These are phyloP conservation scores for Melozone crissalis DNA, from an alignment of 2,113 vertebrate species.

Conservation along the genomic window DNA sequence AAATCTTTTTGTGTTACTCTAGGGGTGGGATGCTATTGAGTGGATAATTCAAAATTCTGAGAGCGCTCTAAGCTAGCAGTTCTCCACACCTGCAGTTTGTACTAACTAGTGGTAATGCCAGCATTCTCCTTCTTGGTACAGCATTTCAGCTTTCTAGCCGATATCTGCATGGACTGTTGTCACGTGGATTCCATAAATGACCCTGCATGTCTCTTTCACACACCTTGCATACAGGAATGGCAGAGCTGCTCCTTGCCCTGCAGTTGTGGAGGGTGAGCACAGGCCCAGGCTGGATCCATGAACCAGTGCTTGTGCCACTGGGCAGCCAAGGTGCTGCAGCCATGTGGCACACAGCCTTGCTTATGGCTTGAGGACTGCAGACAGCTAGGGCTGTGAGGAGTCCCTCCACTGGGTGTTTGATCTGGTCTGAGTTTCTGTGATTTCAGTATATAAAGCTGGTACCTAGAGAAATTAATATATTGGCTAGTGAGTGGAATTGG, in stretches of 20 bases:
- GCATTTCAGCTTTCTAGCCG: conserved; percentile 43
- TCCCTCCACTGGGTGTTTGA: no score
- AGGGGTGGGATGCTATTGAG: conserved; percentile 99
- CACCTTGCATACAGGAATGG: conserved; percentile 42
- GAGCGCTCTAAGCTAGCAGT: conserved; percentile 82
- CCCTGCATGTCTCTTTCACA: conserved; percentile 46
- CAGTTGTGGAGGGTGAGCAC: not conserved
- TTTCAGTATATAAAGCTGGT: not conserved
- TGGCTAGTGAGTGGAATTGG: not conserved
- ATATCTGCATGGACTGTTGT: conserved; percentile 37
- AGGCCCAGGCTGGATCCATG: not conserved
- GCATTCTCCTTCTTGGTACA: conserved; percentile 46
- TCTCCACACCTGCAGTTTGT: conserved; percentile 74
- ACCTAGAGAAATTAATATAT: not conserved
- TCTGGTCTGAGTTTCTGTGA: not conserved
- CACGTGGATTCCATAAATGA: not conserved
- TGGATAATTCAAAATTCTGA: conserved; percentile 98
- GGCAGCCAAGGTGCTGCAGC: not conserved
- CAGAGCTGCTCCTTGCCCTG: not conserved
- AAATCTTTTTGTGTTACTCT: conserved; percentile 76
- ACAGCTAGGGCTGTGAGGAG: not conserved
- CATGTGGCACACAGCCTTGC: not conserved
- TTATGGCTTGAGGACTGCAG: not conserved
- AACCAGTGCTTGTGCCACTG: fast-evolving
- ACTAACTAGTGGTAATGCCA: conserved; percentile 78